phyloP scores from a whole-genome alignment of 2,113 vertebrate species.

The Corythornis cristatus region DNA sequence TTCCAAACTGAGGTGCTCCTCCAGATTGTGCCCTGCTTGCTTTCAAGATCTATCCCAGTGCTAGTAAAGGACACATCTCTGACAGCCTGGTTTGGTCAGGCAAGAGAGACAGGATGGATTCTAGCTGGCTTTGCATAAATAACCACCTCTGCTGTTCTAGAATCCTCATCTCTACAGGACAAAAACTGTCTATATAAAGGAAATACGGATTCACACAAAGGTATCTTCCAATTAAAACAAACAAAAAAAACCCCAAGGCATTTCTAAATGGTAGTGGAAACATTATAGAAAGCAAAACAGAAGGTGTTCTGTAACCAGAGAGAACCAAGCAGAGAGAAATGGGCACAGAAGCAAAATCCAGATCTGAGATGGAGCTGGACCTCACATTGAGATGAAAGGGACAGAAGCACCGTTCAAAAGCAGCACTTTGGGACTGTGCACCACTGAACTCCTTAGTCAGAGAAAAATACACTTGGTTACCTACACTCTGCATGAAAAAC shows the following conservation, averaged over 20 bases:
- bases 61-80: neutral
- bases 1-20: neutral
- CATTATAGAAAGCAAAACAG: neutral
- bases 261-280: too few species aligned
- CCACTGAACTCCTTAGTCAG: neutral
- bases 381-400: slow-evolving; percentile 2
- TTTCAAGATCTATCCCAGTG: neutral
- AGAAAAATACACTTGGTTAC: neutral
- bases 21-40: neutral
- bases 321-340: neutral
- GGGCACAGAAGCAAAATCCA: neutral
- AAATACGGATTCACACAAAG: neutral
- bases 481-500: neutral
- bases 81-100: neutral
- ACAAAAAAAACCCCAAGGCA: too few species aligned
- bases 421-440: neutral
- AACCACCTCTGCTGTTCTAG: neutral
- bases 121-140: neutral
- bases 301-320: neutral
- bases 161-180: neutral
- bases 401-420: neutral
- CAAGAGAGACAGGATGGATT: neutral
- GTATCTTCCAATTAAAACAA: too few species aligned
- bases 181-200: neutral
- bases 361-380: neutral